Conservation (phyloP, 2,113 vertebrate genomes). For the Peromyscus polionotus region DNA sequence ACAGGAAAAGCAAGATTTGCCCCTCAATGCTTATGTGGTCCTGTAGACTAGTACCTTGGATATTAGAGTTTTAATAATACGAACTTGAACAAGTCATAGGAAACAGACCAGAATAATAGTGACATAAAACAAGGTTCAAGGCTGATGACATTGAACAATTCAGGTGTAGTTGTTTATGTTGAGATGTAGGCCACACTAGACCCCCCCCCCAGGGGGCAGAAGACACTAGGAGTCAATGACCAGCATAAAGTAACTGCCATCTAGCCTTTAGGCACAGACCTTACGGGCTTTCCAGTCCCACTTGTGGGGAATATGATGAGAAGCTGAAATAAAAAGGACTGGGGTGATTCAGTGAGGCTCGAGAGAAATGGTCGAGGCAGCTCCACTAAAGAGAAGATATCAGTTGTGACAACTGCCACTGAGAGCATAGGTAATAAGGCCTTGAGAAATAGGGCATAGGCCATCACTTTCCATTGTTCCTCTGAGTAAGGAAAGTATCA, state of each 20-base stretch:
- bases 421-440: background rate
- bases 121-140: background rate
- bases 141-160: background rate
- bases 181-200: background rate
- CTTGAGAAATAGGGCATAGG: background rate
- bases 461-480: background rate
- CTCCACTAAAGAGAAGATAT: background rate
- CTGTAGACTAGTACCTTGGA: background rate
- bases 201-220: background rate
- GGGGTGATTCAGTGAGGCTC: background rate
- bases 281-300: background rate
- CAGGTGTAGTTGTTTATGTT: background rate
- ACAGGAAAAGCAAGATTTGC: background rate
- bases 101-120: background rate
- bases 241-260: background rate
- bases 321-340: background rate
- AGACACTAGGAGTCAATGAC: background rate
- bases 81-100: background rate
- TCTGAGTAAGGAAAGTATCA: background rate
- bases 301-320: background rate
- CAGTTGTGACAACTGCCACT: background rate
- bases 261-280: background rate
- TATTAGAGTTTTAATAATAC: slow-evolving; percentile 1
- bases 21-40: background rate
- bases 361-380: background rate